A percentile compares a stretch with the other conserved stretches of the same genome.
Conservation (phyloP, 2,888 invertebrate species). For the Charanyca ferruginea region DNA sequence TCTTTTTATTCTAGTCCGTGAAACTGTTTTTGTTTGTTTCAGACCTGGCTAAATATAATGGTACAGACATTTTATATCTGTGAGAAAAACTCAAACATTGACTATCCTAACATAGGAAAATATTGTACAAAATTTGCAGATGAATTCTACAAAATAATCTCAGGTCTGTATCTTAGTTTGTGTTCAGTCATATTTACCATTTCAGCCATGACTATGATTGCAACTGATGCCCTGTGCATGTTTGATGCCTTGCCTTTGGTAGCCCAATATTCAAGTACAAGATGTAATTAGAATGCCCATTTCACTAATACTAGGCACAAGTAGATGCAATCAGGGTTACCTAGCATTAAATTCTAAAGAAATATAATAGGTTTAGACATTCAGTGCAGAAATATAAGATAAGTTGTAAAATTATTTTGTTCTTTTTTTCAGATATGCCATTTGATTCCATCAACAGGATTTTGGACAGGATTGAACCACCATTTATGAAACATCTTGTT, state of each 20-base stretch:
- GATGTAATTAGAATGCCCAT: neutral
- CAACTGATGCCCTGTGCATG: too few species aligned
- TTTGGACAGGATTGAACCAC: slow-evolving; percentile 80
- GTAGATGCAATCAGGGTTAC: neutral
- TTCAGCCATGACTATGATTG: neutral
- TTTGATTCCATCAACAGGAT: slow-evolving; percentile 75
- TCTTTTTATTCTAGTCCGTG: too few species aligned
- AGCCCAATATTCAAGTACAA: neutral
- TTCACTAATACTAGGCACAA: neutral
- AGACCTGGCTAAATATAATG: slow-evolving; percentile 84
- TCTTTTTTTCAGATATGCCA: slow-evolving; percentile 78
- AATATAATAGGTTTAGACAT: neutral
- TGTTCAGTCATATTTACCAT: neutral
- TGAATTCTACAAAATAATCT: slow-evolving; percentile 80
- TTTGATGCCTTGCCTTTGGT: too few species aligned
- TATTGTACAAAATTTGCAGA: slow-evolving; percentile 78
- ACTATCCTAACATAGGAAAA: slow-evolving; percentile 82
- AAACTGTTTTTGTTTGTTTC: slow-evolving; percentile 56
- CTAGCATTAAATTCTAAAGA: neutral
- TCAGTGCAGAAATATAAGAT: too few species aligned
- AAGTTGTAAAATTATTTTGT: too few species aligned
- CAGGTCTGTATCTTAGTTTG: slow-evolving; percentile 69
- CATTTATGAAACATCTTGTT: slow-evolving; percentile 79
- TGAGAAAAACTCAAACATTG: slow-evolving; percentile 78
- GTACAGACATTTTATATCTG: slow-evolving; percentile 83